A percentile compares a stretch with the other conserved stretches of the same genome.
Conservation (phyloP, 2,888 invertebrate genomes). For the Rhodophaea formosa region DNA sequence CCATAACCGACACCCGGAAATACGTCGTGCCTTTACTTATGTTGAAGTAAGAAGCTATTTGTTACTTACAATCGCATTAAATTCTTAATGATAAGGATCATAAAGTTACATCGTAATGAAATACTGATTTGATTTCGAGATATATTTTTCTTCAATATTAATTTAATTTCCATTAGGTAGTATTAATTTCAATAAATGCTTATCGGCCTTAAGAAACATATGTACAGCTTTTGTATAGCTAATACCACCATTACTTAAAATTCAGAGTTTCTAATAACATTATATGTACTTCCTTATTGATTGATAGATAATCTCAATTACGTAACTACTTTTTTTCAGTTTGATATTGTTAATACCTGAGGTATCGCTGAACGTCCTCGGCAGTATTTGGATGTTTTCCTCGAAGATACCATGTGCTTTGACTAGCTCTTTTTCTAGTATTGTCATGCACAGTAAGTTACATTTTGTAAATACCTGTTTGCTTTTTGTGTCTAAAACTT, state of each 20-base stretch:
- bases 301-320: no score
- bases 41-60: constrained; percentile 22
- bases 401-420: constrained; percentile 13
- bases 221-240: no score
- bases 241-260: no score
- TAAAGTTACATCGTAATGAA: no score
- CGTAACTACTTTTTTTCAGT: constrained; percentile 24
- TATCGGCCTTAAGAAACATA: no score
- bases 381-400: constrained; percentile 23
- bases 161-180: no score
- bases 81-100: no score
- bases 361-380: constrained; percentile 20
- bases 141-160: no score
- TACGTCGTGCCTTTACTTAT: constrained; percentile 26
- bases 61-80: not conserved
- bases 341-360: constrained; percentile 24
- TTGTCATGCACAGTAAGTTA: constrained; percentile 28
- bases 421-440: constrained; percentile 12
- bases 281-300: no score
- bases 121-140: no score
- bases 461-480: constrained; percentile 20
- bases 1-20: constrained; percentile 25
- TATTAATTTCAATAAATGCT: no score
- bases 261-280: no score
- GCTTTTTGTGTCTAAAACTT: not conserved